Evolutionary conservation across 1,140 invertebrate genomes (phyloP).

Genomic region (Vanessa tameamea): DNA sequence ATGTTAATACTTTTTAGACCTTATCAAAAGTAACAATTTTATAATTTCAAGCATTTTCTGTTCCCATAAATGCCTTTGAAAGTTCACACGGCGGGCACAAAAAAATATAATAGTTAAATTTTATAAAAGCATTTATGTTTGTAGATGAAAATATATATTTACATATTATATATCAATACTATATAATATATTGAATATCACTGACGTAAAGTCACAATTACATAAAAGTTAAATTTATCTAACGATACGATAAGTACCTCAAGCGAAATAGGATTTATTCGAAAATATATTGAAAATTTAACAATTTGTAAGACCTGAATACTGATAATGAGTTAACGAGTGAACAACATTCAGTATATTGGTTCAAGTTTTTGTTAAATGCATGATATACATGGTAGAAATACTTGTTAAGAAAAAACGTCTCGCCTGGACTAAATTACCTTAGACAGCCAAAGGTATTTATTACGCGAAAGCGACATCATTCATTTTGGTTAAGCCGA

Average conservation of each 20-base stretch:
- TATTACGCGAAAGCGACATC: neutral
- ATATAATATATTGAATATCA: no score
- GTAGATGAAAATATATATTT: no score
- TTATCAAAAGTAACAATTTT: no score
- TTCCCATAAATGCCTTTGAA: no score
- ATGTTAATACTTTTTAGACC: no score
- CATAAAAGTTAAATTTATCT: no score
- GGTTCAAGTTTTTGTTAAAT: conserved; percentile 3
- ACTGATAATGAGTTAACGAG: neutral
- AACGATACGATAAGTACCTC: neutral
- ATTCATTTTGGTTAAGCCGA: neutral
- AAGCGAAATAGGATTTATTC: neutral
- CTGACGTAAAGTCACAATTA: no score
- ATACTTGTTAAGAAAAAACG: neutral
- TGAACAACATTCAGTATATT: neutral
- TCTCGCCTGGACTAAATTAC: neutral
- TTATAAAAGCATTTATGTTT: no score
- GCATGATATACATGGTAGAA: neutral
- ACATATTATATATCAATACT: no score
- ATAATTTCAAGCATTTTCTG: no score
- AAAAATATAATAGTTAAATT: no score
- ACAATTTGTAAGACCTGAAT: neutral
- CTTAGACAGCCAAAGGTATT: neutral
- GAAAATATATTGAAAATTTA: neutral
- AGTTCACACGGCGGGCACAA: no score